Conservation (phyloP, 2,113 vertebrate genomes). For the Nycticryphes semicollaris region DNA sequence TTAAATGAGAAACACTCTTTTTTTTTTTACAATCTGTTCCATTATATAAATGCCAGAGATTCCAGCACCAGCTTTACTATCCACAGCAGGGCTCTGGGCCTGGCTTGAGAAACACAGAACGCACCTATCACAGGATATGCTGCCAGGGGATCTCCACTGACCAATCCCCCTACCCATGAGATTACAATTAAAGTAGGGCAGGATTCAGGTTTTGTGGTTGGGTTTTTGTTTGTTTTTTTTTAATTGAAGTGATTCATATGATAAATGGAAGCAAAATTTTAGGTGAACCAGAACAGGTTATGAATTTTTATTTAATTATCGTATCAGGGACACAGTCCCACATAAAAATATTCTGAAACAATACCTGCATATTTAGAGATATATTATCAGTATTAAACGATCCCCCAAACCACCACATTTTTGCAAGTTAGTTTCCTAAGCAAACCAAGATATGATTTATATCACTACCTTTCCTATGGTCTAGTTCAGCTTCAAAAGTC, state of each 20-base stretch:
- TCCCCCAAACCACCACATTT: accelerated
- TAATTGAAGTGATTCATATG: neutral
- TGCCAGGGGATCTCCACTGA: neutral
- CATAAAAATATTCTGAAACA: neutral
- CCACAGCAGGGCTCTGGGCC: neutral
- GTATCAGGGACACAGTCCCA: neutral
- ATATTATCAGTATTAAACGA: neutral
- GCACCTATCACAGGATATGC: accelerated
- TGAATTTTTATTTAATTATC: neutral
- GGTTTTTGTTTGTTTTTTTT: neutral
- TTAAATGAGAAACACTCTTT: neutral
- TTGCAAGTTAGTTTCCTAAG: neutral
- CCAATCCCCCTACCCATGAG: neutral
- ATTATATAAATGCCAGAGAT: accelerated
- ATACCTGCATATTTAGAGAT: neutral
- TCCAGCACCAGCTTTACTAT: neutral
- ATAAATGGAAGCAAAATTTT: neutral
- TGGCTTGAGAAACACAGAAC: neutral
- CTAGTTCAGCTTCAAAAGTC: neutral
- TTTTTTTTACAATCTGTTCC: neutral
- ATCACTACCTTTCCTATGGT: neutral
- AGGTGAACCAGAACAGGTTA: neutral
- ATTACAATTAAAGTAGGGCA: neutral
- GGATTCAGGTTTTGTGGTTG: too few relatives aligned
- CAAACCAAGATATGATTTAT: neutral